A percentile compares a stretch with the other conserved stretches of the same genome.
phyloP scores from a whole-genome alignment of 2,113 vertebrate genomes.

The Galemys pyrenaicus region DNA sequence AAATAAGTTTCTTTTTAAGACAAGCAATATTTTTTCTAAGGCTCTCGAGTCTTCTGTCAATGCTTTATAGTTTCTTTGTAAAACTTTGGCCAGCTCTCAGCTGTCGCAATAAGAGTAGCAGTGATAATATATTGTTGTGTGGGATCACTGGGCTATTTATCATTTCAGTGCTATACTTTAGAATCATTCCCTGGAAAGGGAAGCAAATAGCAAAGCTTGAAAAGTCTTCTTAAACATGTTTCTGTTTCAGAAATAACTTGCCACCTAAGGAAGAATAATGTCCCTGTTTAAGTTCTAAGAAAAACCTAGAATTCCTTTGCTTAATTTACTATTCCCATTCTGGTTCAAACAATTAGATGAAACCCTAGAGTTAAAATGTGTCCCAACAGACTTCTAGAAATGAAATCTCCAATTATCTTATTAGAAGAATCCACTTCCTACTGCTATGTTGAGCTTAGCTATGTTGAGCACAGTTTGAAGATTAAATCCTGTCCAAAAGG shows the following conservation, averaged over 20 bases:
- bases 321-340: background rate
- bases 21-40: conserved; percentile 22
- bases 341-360: background rate
- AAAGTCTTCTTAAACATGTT: background rate
- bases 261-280: background rate
- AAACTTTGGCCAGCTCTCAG: background rate
- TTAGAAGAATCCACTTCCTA: background rate
- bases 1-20: background rate
- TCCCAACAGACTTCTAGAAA: background rate
- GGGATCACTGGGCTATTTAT: background rate
- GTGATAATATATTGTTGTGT: background rate
- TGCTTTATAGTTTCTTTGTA: background rate
- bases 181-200: background rate
- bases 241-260: background rate
- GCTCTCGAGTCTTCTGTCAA: background rate
- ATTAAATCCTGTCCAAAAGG: background rate
- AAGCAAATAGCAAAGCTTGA: background rate
- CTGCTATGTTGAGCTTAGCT: too few species aligned
- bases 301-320: background rate
- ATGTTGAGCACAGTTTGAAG: background rate
- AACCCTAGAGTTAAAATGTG: background rate
- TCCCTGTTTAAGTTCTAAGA: background rate
- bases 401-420: background rate
- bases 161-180: background rate
- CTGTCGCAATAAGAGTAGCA: background rate